phyloP scores from a whole-genome alignment of 2,888 invertebrate genomes.

The Suillia variegata region DNA sequence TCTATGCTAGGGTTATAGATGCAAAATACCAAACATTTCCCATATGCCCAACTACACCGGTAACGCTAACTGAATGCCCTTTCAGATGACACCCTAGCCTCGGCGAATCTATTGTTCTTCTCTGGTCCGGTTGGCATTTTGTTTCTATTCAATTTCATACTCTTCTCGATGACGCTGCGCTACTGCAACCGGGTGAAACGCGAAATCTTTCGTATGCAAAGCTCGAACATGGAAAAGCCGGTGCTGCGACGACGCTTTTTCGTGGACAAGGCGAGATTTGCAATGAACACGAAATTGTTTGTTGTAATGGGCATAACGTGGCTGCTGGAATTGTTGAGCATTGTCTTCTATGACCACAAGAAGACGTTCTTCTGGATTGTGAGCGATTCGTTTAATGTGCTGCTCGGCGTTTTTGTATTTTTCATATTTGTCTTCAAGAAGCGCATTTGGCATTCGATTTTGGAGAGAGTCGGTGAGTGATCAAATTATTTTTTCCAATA shows the following conservation, averaged over 20 bases:
- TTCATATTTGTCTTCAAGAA: constrained; percentile 74
- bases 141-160: constrained; percentile 68
- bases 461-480: constrained; percentile 65
- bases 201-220: constrained; percentile 74
- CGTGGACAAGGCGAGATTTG: constrained; percentile 72
- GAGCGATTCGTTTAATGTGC: constrained; percentile 71
- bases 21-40: constrained; percentile 11
- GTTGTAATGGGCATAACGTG: constrained; percentile 81
- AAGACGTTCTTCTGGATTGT: constrained; percentile 63
- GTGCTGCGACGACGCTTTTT: constrained; percentile 68
- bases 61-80: constrained; percentile 6
- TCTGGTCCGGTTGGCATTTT: constrained; percentile 70
- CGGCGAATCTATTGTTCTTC: constrained; percentile 66
- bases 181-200: constrained; percentile 76
- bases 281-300: constrained; percentile 75
- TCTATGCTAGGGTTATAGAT: not conserved
- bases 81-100: constrained; percentile 52
- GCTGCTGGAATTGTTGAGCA: constrained; percentile 71
- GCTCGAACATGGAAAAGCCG: constrained; percentile 67
- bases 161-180: constrained; percentile 72
- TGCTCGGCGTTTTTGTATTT: constrained; percentile 77
- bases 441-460: constrained; percentile 68
- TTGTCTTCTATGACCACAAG: constrained; percentile 63
- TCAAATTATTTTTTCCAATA: constrained; percentile 16
- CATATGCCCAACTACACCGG: constrained; percentile 5